A percentile compares a stretch with the other conserved stretches of the same genome.
These are phyloP conservation scores for Kryphioiulus occultus DNA, from an alignment of 2,888 invertebrate species.

Conservation along the genomic window DNA sequence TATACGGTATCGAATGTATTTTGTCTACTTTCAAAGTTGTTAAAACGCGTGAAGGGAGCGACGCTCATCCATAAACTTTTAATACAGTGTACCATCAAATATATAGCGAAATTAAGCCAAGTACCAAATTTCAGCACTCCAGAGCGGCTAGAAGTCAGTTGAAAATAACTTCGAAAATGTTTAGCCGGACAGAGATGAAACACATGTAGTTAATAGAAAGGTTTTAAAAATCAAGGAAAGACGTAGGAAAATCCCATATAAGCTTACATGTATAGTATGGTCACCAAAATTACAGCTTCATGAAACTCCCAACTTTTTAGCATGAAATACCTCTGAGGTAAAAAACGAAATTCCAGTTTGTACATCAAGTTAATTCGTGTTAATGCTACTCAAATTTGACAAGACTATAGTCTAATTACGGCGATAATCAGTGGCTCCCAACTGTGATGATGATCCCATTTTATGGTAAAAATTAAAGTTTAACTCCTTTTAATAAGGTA, in stretches of 20 bases:
- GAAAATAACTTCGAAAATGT: no score
- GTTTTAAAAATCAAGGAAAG: no score
- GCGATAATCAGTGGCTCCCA: conserved; percentile 1
- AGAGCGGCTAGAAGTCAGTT: no score
- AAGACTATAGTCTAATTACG: conserved; percentile 8
- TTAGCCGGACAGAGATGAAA: no score
- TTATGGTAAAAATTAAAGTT: conserved; percentile 8
- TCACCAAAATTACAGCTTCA: not conserved
- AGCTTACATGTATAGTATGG: not conserved
- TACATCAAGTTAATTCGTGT: not conserved
- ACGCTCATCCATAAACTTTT: no score
- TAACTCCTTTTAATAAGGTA: conserved; percentile 4
- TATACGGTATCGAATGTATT: no score
- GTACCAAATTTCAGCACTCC: no score
- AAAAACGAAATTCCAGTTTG: not conserved
- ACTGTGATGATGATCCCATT: conserved; percentile 1
- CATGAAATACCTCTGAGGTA: not conserved
- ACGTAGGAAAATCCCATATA: not conserved
- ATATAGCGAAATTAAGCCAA: no score
- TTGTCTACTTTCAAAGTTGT: no score
- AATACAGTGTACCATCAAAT: no score
- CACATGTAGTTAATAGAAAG: no score
- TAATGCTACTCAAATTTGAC: conserved; percentile 9
- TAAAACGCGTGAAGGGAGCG: no score
- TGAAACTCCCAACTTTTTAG: not conserved